These are phyloP conservation scores for Meles meles DNA, from an alignment of 2,113 vertebrate species.

Conservation along the genomic window DNA sequence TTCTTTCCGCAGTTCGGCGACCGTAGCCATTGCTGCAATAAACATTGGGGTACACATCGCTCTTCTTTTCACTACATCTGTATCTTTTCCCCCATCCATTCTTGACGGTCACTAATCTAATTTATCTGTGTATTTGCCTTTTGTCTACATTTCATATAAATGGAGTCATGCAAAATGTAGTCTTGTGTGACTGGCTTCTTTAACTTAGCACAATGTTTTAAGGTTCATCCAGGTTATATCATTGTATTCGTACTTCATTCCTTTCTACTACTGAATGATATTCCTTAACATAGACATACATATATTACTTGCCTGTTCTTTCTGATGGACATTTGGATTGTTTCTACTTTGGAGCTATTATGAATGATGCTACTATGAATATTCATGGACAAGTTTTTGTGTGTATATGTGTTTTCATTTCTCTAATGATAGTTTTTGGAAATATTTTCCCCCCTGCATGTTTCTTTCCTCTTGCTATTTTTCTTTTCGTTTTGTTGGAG, in stretches of 20 bases:
- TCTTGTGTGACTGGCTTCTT: not conserved
- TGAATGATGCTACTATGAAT: not conserved
- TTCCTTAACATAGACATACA: not conserved
- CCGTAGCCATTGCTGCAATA: too few species aligned
- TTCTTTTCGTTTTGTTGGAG: slow-evolving; percentile 16
- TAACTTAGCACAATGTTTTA: not conserved
- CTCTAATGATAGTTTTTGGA: not conserved
- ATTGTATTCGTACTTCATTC: not conserved
- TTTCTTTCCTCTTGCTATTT: not conserved
- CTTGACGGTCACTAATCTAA: not conserved
- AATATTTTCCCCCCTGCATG: not conserved
- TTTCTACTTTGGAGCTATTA: not conserved
- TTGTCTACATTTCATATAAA: not conserved
- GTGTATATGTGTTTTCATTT: not conserved
- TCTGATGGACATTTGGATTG: not conserved
- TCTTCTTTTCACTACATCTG: too few species aligned
- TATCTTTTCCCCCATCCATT: too few species aligned
- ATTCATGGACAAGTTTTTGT: not conserved
- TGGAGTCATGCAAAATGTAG: not conserved
- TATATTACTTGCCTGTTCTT: not conserved
- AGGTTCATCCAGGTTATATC: not conserved
- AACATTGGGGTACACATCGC: too few species aligned
- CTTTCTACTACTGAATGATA: slow-evolving; percentile 9
- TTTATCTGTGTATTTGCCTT: not conserved
- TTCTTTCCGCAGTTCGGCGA: too few species aligned